A percentile compares a stretch with the other conserved stretches of the same genome.
Conservation (phyloP, 2,888 invertebrate species). For the Phymatocera aterrima region DNA sequence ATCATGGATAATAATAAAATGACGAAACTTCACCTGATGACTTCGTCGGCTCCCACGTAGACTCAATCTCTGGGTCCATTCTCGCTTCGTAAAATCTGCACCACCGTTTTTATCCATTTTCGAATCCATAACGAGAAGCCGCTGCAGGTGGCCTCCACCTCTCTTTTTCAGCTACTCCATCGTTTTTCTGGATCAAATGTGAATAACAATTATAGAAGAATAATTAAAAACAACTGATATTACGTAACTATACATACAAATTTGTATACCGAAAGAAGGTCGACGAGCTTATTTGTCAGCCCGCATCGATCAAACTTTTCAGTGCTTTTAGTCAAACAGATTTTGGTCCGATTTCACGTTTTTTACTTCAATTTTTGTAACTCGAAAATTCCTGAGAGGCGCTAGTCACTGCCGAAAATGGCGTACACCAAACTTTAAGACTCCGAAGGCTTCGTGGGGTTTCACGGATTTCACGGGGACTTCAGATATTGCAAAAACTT, state of each 20-base stretch:
- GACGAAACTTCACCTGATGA: conserved; percentile 76
- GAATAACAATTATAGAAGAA: background rate
- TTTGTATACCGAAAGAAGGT: no score
- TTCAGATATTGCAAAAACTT: no score
- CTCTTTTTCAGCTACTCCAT: conserved; percentile 28
- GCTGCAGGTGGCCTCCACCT: background rate
- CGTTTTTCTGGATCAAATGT: background rate
- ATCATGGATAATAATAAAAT: background rate
- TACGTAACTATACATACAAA: background rate
- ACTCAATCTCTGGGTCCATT: conserved; percentile 86
- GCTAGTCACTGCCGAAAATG: no score
- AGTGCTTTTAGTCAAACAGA: no score
- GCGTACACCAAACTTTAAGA: no score
- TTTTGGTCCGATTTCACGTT: no score
- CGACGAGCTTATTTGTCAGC: no score
- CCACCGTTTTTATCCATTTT: conserved; percentile 76
- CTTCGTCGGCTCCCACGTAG: conserved; percentile 83
- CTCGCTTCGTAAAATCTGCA: conserved; percentile 81
- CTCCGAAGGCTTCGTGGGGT: no score
- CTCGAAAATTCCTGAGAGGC: no score
- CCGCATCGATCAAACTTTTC: no score
- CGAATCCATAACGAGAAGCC: conserved; percentile 23
- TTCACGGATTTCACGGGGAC: no score
- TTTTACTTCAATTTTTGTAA: no score
- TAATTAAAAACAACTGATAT: background rate